Evolutionary conservation across 2,888 invertebrate species (phyloP), one percentile per base, ranked within the genome.

Genomic region (Drosophila setosimentum): DNA sequence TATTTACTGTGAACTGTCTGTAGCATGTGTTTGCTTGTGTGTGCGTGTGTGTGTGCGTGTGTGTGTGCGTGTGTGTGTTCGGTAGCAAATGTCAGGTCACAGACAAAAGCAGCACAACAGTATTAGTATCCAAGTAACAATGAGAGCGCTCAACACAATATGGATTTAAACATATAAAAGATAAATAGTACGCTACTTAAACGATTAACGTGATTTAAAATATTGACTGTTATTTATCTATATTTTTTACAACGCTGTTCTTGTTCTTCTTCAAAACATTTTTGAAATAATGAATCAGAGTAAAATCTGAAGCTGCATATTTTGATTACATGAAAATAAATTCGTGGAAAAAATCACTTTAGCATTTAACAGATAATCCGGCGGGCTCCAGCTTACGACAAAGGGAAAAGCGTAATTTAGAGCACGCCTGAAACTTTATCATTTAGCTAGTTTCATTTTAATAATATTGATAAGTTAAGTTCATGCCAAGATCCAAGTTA

Each of bases 1-100:
- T 86, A 83, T 86, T 77, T 80, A 68, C 83, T 85, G 53, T 80
- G 37, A 53, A 48, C 54, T 32, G 29, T 50, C 33, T 33, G 32
- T 33, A 5, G 42, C n/a, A 10, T 40, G 4, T 40, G 37, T 68
- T 66, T 48, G 18, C 18, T 1, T 18, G 45, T 45, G 49, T 55
- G 58, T 37, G 53, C 4, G 2, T 50, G 40, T 50, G 30, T 63
- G 24, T 49, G 55, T 64, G 30, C 10, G 40, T 10, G 10, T n/a
- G n/a, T 10, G 33, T 40, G 27, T 45, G 29, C 11, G 40, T 11
- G n/a, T 42, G 37, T 68, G 68, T 50, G 27, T 42, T 42, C 18
- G 50, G 21, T 16, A 54, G 37, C 33, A 65, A 55, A 67, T 48
- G 54, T 42, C 67, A 29, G 27, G 48, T 16, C 42, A 42, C 18